Conservation (phyloP, 2,888 invertebrate genomes). For the Bhutanitis thaidina region DNA sequence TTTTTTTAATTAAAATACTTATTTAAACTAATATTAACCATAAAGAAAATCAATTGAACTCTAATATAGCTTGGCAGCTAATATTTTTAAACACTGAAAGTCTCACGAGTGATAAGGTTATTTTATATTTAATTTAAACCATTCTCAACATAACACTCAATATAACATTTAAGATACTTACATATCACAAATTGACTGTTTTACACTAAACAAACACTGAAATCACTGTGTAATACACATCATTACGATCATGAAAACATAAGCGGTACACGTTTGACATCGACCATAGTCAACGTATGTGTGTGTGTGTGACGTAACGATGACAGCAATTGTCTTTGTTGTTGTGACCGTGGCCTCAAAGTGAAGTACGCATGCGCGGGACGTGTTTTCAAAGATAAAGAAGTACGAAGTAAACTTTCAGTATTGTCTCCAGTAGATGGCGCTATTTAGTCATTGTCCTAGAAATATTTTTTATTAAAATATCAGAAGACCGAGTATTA, state of each 20-base stretch:
- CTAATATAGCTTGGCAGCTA: not conserved
- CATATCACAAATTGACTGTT: slow-evolving; percentile 33
- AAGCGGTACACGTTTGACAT: slow-evolving; percentile 55
- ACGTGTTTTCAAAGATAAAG: slow-evolving; percentile 44
- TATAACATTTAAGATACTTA: slow-evolving; percentile 39
- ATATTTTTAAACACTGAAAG: not conserved
- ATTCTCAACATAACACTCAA: not conserved
- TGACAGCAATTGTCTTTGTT: slow-evolving; percentile 35
- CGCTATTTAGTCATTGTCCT: slow-evolving; percentile 33
- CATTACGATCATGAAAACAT: slow-evolving; percentile 53
- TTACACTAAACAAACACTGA: slow-evolving; percentile 35
- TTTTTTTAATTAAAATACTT: not conserved
- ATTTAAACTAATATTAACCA: not conserved
- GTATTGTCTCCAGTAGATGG: slow-evolving; percentile 41
- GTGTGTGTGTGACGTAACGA: slow-evolving; percentile 47
- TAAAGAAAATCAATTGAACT: not conserved
- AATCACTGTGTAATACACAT: slow-evolving; percentile 42
- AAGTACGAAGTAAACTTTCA: slow-evolving; percentile 28
- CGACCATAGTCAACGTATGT: slow-evolving; percentile 44
- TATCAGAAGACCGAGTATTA: too few species aligned
- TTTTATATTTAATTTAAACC: slow-evolving; percentile 5
- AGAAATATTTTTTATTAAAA: too few species aligned
- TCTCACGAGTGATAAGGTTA: slow-evolving; percentile 20
- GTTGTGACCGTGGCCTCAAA: slow-evolving; percentile 64
- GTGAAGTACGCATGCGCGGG: slow-evolving; percentile 57